Evolutionary conservation across 2,888 invertebrate species (phyloP), one percentile per base, ranked within the genome.

Genomic region (Erebia aethiops): DNA sequence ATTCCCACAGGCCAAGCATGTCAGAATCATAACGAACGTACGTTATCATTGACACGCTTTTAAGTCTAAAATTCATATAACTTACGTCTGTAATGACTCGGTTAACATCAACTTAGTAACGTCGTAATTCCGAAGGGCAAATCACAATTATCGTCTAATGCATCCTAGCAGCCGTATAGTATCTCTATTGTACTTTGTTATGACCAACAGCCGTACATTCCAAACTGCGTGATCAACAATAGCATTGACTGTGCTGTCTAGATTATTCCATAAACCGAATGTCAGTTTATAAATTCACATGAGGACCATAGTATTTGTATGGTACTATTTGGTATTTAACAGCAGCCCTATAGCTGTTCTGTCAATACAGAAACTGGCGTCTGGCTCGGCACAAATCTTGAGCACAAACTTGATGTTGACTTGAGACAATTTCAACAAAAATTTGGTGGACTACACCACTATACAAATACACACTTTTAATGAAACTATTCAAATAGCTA

Each of bases 91-190:
- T 14, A 51, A n/a, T 16, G 8, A 9, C 52, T 54, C 52, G 10
- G 52, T 18, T 54, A 2, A 54, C 52, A 16, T 57, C 7, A 26
- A 35, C 11, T 4, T 14, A 56, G 10, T 26, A 57, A 35, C 4
- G 13, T 49, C 10, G 41, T 35, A 18, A 13, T 41, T 11, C 3
- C 54, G 18, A 21, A 16, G 41, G 54, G 51, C 51, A 65, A 65
- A 52, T 65, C 65, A 43, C 64, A 35, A 63, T 52, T 52, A 52
- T 52, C 11, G 54, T 65, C 54, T 56, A 35, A 52, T 65, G 3
- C 52, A 54, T 65, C 35, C 18, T 43, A 54, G 18, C 54, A 43
- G 41, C 11, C 64, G 49, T 65, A 26, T 26, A 43, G 7, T 41
- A 41, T 16, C 54, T 41, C 41, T 56, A 65, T 65, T 41, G 43